Evolutionary conservation across 2,888 invertebrate species (phyloP).

Genomic region (Alsophila aescularia): DNA sequence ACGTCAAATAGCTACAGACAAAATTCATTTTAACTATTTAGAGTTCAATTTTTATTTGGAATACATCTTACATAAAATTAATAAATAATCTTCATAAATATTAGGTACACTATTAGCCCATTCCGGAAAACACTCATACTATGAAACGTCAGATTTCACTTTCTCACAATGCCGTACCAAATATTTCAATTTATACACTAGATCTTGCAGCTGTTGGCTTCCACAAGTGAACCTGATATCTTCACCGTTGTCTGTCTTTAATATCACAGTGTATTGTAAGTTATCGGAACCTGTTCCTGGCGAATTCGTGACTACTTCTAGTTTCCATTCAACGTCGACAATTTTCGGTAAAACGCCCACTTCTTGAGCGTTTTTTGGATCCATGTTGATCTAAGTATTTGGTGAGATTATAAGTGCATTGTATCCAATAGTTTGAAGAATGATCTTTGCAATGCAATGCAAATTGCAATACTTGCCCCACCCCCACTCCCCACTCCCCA

Average conservation of each 20-base stretch:
- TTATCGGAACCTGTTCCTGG: slow-evolving; percentile 73
- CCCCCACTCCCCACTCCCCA: no score
- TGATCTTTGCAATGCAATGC: no score
- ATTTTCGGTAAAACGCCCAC: slow-evolving; percentile 75
- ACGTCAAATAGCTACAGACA: no score
- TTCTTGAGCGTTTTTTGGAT: slow-evolving; percentile 43
- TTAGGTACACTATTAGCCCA: neutral
- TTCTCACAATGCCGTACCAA: slow-evolving; percentile 86
- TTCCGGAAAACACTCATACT: no score
- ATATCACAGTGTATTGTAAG: slow-evolving; percentile 70
- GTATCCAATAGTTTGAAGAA: no score
- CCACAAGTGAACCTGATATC: slow-evolving; percentile 86
- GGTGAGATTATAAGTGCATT: slow-evolving; percentile 3
- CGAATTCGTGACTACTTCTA: slow-evolving; percentile 79
- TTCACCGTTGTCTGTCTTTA: slow-evolving; percentile 71
- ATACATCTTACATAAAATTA: slow-evolving; percentile 19
- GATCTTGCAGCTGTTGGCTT: slow-evolving; percentile 86
- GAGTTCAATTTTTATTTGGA: slow-evolving; percentile 3
- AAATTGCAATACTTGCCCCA: no score
- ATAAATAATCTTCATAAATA: slow-evolving; percentile 15
- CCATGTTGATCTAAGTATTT: slow-evolving; percentile 43
- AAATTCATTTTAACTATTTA: neutral
- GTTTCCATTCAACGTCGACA: slow-evolving; percentile 85
- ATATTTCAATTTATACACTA: slow-evolving; percentile 87
- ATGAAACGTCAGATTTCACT: slow-evolving; percentile 67